Percentiles rank a stretch among this genome's conserved stretches.
phyloP scores from a whole-genome alignment of 1,140 invertebrate species.

The Heterodera schachtii region DNA sequence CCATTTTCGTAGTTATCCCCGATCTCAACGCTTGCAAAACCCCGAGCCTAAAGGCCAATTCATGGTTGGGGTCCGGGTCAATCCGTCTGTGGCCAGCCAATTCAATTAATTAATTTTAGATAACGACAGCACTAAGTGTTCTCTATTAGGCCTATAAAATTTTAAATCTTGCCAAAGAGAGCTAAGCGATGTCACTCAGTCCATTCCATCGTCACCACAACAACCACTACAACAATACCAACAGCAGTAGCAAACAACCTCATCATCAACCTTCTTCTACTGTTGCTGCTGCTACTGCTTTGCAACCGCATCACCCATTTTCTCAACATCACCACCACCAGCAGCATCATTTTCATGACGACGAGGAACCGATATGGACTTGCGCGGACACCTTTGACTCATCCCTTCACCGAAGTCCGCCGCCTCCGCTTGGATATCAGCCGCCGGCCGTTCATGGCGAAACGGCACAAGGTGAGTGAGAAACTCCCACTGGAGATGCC shows the following conservation, averaged over 20 bases:
- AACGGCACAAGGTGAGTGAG: constrained; percentile 29
- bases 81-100: too few relatives aligned
- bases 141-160: too few relatives aligned
- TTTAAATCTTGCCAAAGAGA: too few relatives aligned
- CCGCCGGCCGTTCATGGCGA: constrained; percentile 25
- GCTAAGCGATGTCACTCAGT: neutral
- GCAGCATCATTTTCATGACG: constrained; percentile 29
- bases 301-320: neutral
- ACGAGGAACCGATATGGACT: constrained; percentile 52
- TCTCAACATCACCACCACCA: neutral
- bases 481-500: too few relatives aligned
- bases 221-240: neutral
- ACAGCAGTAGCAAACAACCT: too few relatives aligned
- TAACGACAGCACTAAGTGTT: too few relatives aligned
- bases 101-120: too few relatives aligned
- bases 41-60: too few relatives aligned
- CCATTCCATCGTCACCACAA: neutral
- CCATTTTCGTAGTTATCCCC: too few relatives aligned
- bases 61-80: too few relatives aligned
- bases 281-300: too few relatives aligned
- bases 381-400: constrained; percentile 32
- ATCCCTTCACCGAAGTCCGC: constrained; percentile 24
- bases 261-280: neutral
- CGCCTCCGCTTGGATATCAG: constrained; percentile 24
- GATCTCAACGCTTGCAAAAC: too few relatives aligned